Base-by-base conservation (phyloP, 2,888 invertebrate species). In the Epicampocera succincta region DNA sequence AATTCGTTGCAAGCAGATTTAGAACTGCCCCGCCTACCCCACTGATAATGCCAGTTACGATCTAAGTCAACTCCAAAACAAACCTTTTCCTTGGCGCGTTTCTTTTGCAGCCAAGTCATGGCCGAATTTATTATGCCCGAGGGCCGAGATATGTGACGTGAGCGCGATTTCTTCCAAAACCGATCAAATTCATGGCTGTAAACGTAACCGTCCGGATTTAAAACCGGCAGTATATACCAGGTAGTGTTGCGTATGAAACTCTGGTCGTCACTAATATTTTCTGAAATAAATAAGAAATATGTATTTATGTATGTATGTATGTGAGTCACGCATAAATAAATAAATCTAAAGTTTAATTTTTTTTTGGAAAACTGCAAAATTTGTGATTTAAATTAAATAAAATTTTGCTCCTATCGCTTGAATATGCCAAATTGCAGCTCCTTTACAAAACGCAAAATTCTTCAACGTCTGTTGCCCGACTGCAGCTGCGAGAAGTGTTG, bases 141-240 rank as follows among this genome's bases (percentile, higher is more conserved):
- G 0, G 87, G 83, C 5, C 87, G 88, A 1, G 88, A 84, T 61
- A 87, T 84, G 66, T 92, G 91, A 73, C 93, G 93, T 9, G 94
- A 94, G 21, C 96, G 92, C 0, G 96, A 96, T 90, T 96, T 96
- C 84, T 94, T 92, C 96, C 96, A 96, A 80, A 96, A 92, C 6
- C 96, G 93, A 90, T 96, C 95, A 84, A 92, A 93, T 3, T 93
- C 94, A 88, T 95, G 95, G 73, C 94, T 94, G 86, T 94, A 95
- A 85, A 94, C 95, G 88, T 96, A 96, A 0, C 95, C 95, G 84
- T 96, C 96, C 0, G 96, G 96, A 91, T 96, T 96, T 60, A 94
- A 91, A 12, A 95, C 92, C 0, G 96, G 95, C 91, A 96, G 92
- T 79, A 96, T 93, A 90, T 95, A 94, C 94, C 95, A 96, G 87